These are phyloP conservation scores for Elanus axillaris DNA, from an alignment of 2,113 vertebrate genomes.

Conservation along the genomic window DNA sequence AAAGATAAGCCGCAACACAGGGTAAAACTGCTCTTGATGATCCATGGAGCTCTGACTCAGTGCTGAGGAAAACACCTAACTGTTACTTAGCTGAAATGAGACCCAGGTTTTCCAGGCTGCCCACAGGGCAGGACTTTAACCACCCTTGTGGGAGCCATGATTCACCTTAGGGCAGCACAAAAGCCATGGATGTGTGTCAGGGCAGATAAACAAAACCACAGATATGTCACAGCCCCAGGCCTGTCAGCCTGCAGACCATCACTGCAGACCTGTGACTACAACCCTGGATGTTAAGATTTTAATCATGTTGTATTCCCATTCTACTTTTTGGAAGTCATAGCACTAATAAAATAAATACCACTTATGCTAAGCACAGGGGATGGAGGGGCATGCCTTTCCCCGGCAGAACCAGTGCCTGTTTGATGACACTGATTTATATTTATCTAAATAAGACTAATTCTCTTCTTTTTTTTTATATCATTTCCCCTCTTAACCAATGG, in stretches of 20 bases:
- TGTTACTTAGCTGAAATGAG: neutral
- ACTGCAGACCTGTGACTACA: neutral
- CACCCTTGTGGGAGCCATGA: neutral
- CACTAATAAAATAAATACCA: neutral
- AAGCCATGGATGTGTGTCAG: neutral
- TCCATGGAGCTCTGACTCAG: neutral
- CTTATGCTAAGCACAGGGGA: neutral
- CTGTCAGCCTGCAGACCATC: neutral
- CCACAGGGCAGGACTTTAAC: neutral
- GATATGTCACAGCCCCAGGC: neutral
- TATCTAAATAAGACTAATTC: neutral
- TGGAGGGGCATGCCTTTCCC: neutral
- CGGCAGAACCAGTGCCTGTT: neutral
- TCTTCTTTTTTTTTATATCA: neutral
- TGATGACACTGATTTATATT: neutral
- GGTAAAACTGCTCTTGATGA: neutral
- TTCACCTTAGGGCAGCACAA: neutral
- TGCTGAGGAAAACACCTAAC: neutral
- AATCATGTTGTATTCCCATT: fast-evolving
- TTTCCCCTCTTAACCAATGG: neutral
- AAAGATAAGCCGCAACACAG: neutral
- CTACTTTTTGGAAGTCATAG: neutral
- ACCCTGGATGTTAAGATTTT: neutral
- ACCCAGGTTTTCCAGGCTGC: neutral
- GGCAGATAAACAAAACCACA: neutral